Evolutionary conservation across 2,888 invertebrate genomes (phyloP), one percentile per base, ranked within the genome.

Genomic region (Lithosia quadra): DNA sequence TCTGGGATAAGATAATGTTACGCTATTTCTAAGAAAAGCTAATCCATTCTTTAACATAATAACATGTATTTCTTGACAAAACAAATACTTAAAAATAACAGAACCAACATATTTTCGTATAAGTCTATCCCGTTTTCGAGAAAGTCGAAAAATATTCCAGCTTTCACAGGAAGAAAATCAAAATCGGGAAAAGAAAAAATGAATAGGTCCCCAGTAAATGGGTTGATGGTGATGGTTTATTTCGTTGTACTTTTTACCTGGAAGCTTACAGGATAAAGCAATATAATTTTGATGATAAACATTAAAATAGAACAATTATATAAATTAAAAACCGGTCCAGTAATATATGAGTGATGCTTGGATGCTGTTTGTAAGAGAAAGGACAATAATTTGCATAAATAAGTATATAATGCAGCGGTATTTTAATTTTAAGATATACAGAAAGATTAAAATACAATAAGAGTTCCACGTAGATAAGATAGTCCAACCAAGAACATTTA

Each of bases 321-420:
- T 8, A n/a, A n/a, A n/a, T 49, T 49, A 49, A 49, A n/a, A 49
- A 43, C 8, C 9, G 49, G 49, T 49, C n/a, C 49, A 49, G 49
- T 49, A 18, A 43, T 18, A 18, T n/a, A 49, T 49, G n/a, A 49
- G n/a, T 49, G n/a, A 49, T 49, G 49, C 49, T 49, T 49, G n/a
- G 49, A 49, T 49, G 49, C 18, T 43, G 43, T 43, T 43, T 43
- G 5, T 43, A 43, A 43, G 43, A 49, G 49, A 49, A 49, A 49
- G n/a, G 49, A 49, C 49, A 49, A n/a, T n/a, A 1, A 49, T n/a
- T 49, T 9, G 9, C 49, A 49, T 49, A 49, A 49, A 34, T 34
- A 34, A 49, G 9, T 49, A 49, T 49, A 49, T 49, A 49, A n/a
- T 49, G 49, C n/a, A 49, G 49, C 49, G 49, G 49, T 49, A 49